A percentile compares a stretch with the other conserved stretches of the same genome.
Evolutionary conservation across 2,113 vertebrate species (phyloP).

Genomic region (Coregonus clupeaformis): DNA sequence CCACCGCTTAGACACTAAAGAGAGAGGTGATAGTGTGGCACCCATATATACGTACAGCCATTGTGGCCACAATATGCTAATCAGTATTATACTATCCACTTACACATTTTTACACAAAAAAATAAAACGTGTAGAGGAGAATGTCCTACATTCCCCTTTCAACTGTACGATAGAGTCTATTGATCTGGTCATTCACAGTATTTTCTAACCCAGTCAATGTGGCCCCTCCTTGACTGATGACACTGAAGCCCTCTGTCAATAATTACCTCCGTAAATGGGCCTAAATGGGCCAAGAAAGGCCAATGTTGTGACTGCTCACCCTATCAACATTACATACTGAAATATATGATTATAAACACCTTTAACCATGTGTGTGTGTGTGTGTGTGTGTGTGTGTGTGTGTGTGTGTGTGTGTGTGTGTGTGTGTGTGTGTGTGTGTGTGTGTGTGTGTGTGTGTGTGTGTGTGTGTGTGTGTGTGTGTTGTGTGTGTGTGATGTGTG

Average conservation of each 20-base stretch:
- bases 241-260: constrained; percentile 61
- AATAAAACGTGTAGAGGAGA: constrained; percentile 34
- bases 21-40: constrained; percentile 28
- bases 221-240: constrained; percentile 62
- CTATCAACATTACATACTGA: constrained; percentile 55
- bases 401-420: too few species aligned
- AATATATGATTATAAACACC: constrained; percentile 58
- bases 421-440: background rate
- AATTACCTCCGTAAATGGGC: constrained; percentile 60
- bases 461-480: too few species aligned
- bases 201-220: constrained; percentile 62
- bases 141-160: constrained; percentile 28
- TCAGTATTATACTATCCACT: constrained; percentile 56
- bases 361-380: background rate
- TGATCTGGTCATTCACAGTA: constrained; percentile 51
- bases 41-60: constrained; percentile 57
- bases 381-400: too few species aligned
- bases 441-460: too few species aligned
- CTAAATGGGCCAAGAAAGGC: constrained; percentile 64
- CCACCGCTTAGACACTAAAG: constrained; percentile 44
- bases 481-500: too few species aligned
- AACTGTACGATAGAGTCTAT: constrained; percentile 60
- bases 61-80: constrained; percentile 59
- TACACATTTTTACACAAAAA: too few species aligned
- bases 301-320: constrained; percentile 65